A percentile compares a stretch with the other conserved stretches of the same genome.
Conservation (phyloP, 2,113 vertebrate genomes). For the Plectropomus leopardus region DNA sequence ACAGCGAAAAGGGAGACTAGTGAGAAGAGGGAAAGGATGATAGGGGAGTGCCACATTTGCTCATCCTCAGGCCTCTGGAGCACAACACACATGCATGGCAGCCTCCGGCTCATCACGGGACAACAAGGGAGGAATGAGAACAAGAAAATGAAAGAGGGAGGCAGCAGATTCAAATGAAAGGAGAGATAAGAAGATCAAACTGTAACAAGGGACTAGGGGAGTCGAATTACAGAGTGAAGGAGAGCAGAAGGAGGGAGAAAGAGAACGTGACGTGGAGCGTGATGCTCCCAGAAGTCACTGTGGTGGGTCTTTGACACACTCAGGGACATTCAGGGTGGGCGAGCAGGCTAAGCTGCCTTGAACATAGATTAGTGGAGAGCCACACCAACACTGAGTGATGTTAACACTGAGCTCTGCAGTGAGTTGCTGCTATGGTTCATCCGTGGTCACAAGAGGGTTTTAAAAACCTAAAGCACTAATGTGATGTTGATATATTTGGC, state of each 20-base stretch:
- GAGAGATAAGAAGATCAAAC: slow-evolving; percentile 52
- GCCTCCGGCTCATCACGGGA: slow-evolving; percentile 29
- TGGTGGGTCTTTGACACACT: slow-evolving; percentile 46
- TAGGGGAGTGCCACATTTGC: slow-evolving; percentile 68
- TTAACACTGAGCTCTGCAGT: slow-evolving; percentile 24
- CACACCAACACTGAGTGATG: slow-evolving; percentile 21
- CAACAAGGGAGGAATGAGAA: slow-evolving; percentile 25
- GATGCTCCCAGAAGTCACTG: slow-evolving; percentile 40
- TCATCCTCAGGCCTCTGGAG: slow-evolving; percentile 70
- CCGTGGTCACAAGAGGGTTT: slow-evolving; percentile 7
- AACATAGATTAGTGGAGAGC: slow-evolving; percentile 60
- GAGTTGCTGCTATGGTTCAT: not conserved
- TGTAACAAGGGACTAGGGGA: slow-evolving; percentile 40
- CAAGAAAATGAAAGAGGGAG: slow-evolving; percentile 19
- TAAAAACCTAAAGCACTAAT: slow-evolving; percentile 23
- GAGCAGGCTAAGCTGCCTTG: slow-evolving; percentile 46
- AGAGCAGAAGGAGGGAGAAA: slow-evolving; percentile 13
- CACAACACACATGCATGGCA: slow-evolving; percentile 38
- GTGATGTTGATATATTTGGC: slow-evolving; percentile 52
- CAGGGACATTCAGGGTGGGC: slow-evolving; percentile 51
- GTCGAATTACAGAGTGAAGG: slow-evolving; percentile 28
- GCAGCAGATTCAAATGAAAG: slow-evolving; percentile 35
- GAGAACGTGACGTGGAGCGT: slow-evolving; percentile 15
- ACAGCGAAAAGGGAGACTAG: slow-evolving; percentile 50
- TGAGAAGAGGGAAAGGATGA: slow-evolving; percentile 48